Evolutionary conservation across 2,797 vertebrate species (phyloP).

Genomic region (Poecilia gillii): DNA sequence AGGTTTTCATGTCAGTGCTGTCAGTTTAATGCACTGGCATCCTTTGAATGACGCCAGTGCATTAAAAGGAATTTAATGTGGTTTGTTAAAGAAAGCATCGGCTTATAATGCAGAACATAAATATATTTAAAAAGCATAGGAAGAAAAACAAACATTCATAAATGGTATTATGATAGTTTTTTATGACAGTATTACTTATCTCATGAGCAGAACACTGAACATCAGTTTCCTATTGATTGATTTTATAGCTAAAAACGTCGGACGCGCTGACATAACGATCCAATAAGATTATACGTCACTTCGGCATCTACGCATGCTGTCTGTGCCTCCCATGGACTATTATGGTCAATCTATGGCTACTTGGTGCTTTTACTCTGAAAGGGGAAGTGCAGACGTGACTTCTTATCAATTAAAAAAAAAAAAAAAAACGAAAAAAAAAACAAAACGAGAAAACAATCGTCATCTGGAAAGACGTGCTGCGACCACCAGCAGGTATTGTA

Average conservation of each 20-base stretch:
- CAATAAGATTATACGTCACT: neutral
- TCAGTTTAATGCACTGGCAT: too few species aligned
- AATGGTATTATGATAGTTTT: neutral
- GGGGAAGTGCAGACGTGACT: neutral
- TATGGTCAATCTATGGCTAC: neutral
- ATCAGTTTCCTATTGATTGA: neutral
- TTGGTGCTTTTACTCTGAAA: constrained; percentile 6
- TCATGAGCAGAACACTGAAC: neutral
- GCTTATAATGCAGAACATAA: neutral
- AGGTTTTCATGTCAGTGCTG: neutral
- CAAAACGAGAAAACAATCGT: neutral
- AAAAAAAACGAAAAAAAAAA: too few species aligned
- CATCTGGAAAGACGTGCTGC: neutral
- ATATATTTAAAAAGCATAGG: neutral
- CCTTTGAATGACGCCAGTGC: neutral
- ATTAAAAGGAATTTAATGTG: neutral
- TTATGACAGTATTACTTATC: neutral
- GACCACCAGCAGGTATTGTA: constrained; percentile 1
- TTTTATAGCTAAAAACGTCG: neutral
- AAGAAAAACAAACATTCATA: neutral
- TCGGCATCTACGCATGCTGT: neutral
- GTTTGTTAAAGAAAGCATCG: neutral
- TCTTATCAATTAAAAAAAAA: neutral
- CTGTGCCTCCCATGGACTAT: neutral
- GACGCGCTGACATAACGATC: neutral